These are phyloP conservation scores for Indicator maculatus DNA, from an alignment of 2,113 vertebrate species.

Conservation along the genomic window DNA sequence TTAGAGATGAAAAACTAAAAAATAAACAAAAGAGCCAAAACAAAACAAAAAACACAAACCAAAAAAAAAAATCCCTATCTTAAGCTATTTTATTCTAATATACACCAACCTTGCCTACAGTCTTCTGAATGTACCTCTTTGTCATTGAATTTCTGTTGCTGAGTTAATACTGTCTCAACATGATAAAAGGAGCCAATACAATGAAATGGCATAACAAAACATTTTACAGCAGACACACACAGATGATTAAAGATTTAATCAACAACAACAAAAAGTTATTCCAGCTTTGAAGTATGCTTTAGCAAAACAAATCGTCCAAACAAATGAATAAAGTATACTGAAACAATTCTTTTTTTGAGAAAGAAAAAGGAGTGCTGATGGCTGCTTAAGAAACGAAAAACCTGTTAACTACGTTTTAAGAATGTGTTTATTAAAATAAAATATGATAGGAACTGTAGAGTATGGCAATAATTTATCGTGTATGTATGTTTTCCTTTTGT, in stretches of 20 bases:
- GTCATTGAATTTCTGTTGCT: slow-evolving; percentile 59
- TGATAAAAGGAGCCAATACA: slow-evolving; percentile 62
- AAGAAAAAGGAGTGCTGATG: slow-evolving; percentile 20
- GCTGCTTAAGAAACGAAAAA: slow-evolving; percentile 33
- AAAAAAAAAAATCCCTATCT: neutral
- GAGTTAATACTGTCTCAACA: slow-evolving; percentile 57
- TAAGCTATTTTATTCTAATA: neutral
- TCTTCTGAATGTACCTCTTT: slow-evolving; percentile 7
- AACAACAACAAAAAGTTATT: slow-evolving; percentile 62
- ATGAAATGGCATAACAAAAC: slow-evolving; percentile 59
- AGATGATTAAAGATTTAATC: slow-evolving; percentile 67
- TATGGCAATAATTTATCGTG: slow-evolving; percentile 44
- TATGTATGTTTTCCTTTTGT: slow-evolving; percentile 59
- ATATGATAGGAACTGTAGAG: slow-evolving; percentile 31
- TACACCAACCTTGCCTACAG: neutral
- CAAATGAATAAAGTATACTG: slow-evolving; percentile 28
- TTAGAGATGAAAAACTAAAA: neutral
- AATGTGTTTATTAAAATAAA: slow-evolving; percentile 55
- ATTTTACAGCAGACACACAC: slow-evolving; percentile 37
- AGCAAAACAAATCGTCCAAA: slow-evolving; percentile 58
- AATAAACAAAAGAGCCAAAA: neutral
- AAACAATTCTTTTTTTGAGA: slow-evolving; percentile 38
- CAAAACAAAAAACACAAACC: neutral
- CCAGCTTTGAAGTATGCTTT: slow-evolving; percentile 55
- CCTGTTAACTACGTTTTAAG: slow-evolving; percentile 53